Evolutionary conservation across 2,797 vertebrate species (phyloP), one percentile per base, ranked within the genome.

Genomic region (Takifugu ocellatus): DNA sequence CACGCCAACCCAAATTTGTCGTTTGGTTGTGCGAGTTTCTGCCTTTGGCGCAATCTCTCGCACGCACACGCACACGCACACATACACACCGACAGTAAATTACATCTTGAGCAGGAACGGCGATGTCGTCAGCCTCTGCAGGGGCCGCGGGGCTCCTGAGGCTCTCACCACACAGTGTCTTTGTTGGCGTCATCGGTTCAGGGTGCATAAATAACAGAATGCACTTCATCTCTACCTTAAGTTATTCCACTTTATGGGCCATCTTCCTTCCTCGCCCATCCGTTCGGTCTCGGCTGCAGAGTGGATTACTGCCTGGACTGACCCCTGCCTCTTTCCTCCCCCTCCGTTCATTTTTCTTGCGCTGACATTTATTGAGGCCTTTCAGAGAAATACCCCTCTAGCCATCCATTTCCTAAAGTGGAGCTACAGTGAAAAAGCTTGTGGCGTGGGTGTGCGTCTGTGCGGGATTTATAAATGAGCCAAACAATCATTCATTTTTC

Each of bases 331-430:
- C 75, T 59, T 66, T 70, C 72, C 66, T 62, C 74, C 70, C 75
- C 75, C 70, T 63, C 59, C 68, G 74, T 81, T 68, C 82, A 83
- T 89, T 88, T 88, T 79, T 84, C 72, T 74, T 78, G 52, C 21
- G 42, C 66, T 88, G 88, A 89, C 89, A 80, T 91, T 91, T 90
- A 90, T 91, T 88, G 87, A 89, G 87, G 84, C 84, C 85, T 90
- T 86, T 90, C 83, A 84, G 73, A 87, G 84, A 88, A 90, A 85
- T 85, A 81, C 72, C 80, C 88, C 87, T 79, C 83, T 10, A 86
- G 85, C 82, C 76, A 90, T 90, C 84, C 83, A 87, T 90, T 90
- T 87, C 75, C 80, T 86, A 87, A 90, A 90, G 88, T 89, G 89
- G 86, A 83, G 74, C 76, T 59, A 74, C 58, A 31, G 82, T 77